Evolutionary conservation across 2,888 invertebrate genomes (phyloP).

Genomic region (Phalera bucephala): DNA sequence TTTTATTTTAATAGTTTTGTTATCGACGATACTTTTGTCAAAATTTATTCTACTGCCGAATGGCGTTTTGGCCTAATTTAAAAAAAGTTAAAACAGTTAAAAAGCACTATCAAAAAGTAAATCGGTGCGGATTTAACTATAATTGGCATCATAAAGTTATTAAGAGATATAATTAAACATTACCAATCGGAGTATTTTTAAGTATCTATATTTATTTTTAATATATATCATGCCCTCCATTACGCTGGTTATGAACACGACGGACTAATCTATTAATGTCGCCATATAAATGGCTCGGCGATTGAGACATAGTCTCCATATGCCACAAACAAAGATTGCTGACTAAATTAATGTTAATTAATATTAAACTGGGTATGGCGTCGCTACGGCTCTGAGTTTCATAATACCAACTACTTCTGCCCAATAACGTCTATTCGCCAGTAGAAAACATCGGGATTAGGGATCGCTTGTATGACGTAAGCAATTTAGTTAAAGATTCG

Average conservation of each 20-base stretch:
- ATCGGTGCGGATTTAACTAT: too few species aligned
- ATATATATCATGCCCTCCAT: neutral
- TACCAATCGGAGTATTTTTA: too few species aligned
- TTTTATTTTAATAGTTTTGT: conserved; percentile 2
- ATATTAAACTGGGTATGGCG: neutral
- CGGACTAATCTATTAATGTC: neutral
- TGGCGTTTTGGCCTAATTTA: neutral
- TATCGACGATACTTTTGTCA: neutral
- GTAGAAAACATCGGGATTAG: conserved; percentile 26
- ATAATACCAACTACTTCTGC: neutral
- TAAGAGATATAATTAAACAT: too few species aligned
- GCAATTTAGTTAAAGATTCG: conserved; percentile 10
- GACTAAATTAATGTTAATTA: neutral
- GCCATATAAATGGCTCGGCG: neutral
- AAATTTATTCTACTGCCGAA: neutral
- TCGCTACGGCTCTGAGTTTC: neutral
- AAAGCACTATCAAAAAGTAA: too few species aligned
- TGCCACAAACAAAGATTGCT: neutral
- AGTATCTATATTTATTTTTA: too few species aligned
- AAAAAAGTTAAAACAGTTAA: too few species aligned
- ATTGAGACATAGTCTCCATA: neutral
- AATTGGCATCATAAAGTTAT: too few species aligned
- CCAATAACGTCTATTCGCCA: conserved; percentile 12
- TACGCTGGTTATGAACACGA: neutral
- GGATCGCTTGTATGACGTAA: conserved; percentile 23